Evolutionary conservation across 2,797 vertebrate species (phyloP), one percentile per base, ranked within the genome.

Genomic region (Enteromius mattozi): DNA sequence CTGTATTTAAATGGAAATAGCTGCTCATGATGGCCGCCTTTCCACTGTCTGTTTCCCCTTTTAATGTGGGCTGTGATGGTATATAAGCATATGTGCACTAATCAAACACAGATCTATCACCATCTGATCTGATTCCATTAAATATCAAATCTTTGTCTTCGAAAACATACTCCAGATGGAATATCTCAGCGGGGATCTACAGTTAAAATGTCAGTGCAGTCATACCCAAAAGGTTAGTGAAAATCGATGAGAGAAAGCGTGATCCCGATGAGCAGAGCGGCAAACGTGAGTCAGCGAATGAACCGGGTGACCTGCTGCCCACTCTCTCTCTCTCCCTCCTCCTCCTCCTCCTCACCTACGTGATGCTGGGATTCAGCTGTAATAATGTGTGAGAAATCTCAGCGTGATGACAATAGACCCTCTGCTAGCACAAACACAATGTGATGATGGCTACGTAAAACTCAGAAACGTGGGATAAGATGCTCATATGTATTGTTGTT

Each of bases 311-410:
- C 80, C 82, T 45, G 68, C 33, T 47, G 59, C 75, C 78, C 30
- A 74, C 79, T 78, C 82, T 70, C 10, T 59, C 51, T 69, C 24
- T 71, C 37, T 30, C 63, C 74, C 42, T 54, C 35, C 7, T 42
- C 35, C 59, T 82, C 78, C 76, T 87, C 35, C 51, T 82, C 78
- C 77, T 87, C 85, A 63, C 70, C 76, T 45, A 68, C 19, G 27
- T 66, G 78, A 66, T 71, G 76, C 54, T 49, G 35, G 6, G 51
- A 84, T 80, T 79, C 76, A 86, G 71, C 68, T 54, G 63, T 71
- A 88, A 77, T 81, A 78, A 84, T 10, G n/a, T 87, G 88, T 49
- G 80, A 86, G 21, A 84, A 87, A 78, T 86, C 68, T 54, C 81
- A 81, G 71, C 3, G 1, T 74, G 21, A 75, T 14, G 68, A 79